Conservation (phyloP, 2,888 invertebrate genomes). For the Drosophila birchii region DNA sequence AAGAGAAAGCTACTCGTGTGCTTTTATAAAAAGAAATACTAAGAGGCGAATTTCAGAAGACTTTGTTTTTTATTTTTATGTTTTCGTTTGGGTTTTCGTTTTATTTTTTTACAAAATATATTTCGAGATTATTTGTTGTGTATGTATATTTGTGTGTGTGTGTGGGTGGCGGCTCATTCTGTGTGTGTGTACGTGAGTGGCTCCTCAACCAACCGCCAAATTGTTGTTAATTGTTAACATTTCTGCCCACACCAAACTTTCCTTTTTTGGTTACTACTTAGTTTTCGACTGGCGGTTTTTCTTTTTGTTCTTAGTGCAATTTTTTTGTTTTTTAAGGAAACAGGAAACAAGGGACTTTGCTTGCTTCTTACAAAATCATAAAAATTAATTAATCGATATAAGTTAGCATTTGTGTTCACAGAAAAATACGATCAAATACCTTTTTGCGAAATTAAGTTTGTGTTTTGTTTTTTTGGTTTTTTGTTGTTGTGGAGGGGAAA, state of each 20-base stretch:
- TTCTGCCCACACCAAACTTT: slow-evolving; percentile 36
- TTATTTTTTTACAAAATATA: slow-evolving; percentile 53
- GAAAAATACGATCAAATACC: slow-evolving; percentile 63
- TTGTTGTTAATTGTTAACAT: slow-evolving; percentile 11
- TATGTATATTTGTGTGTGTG: slow-evolving; percentile 28
- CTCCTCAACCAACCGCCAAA: slow-evolving; percentile 52
- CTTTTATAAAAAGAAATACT: slow-evolving; percentile 33
- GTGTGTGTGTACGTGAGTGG: slow-evolving; percentile 43
- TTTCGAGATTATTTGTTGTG: slow-evolving; percentile 69
- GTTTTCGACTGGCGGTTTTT: slow-evolving; percentile 17
- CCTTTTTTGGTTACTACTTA: slow-evolving; percentile 4
- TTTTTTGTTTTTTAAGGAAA: slow-evolving; percentile 33
- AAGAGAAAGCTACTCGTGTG: slow-evolving; percentile 24
- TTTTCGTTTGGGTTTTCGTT: slow-evolving; percentile 24
- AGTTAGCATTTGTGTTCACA: slow-evolving; percentile 39
- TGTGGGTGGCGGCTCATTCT: slow-evolving; percentile 16
- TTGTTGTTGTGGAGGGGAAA: slow-evolving; percentile 21
- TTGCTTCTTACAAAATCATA: slow-evolving; percentile 59
- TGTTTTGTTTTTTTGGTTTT: slow-evolving; percentile 31
- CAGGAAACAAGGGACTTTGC: neutral
- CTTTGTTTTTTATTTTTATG: slow-evolving; percentile 23
- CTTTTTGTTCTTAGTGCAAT: slow-evolving; percentile 63
- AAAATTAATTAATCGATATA: slow-evolving; percentile 36
- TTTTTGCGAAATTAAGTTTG: slow-evolving; percentile 54
- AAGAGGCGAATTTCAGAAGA: slow-evolving; percentile 19